Evolutionary conservation across 2,797 vertebrate species (phyloP), one percentile per base, ranked within the genome.

Genomic region (Heterohyrax brucei): DNA sequence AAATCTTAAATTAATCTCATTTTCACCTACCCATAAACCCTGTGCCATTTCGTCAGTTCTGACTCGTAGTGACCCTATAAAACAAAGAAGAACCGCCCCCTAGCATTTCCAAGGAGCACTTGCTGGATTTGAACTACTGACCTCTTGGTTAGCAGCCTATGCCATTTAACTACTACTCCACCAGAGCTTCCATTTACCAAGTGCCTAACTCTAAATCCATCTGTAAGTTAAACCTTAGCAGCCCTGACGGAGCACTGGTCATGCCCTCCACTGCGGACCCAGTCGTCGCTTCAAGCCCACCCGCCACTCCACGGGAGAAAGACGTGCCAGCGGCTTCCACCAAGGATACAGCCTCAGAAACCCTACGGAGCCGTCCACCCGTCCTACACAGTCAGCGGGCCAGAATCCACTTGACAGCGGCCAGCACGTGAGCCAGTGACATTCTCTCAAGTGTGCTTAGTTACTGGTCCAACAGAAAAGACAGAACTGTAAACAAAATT

Each of bases 381-480:
- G 4, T 33, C 19, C 14, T 39, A 18, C 2, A 72, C n/a, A 16
- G 68, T 22, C 33, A 7, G 22, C 10, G 70, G 22, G 70, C 22
- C 10, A 19, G 33, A 22, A 44, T 10, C 18, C 6, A 72, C 70
- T 44, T 3, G 33, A 39, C 33, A 22, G 33, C 18, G 39, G 10
- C 33, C 39, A 19, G 70, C 22, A 73, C 30, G 22, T 1, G 19
- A 7, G 19, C 22, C 39, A 73, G 44, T 72, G 16, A 72, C 33
- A 85, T 10, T 61, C 9, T 95, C 56, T n/a, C 50, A 85, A 96
- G 85, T 76, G 72, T 91, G 94, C 64, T 83, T 87, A 84, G 44
- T 77, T 73, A 86, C 46, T 28, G 79, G 48, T 72, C 96, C 75
- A 70, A 80, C 46, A 85, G 46, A 77, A 94, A 96, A 91, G 78